Conservation (phyloP, 2,888 invertebrate species). For the Phrixothrix hirtus region DNA sequence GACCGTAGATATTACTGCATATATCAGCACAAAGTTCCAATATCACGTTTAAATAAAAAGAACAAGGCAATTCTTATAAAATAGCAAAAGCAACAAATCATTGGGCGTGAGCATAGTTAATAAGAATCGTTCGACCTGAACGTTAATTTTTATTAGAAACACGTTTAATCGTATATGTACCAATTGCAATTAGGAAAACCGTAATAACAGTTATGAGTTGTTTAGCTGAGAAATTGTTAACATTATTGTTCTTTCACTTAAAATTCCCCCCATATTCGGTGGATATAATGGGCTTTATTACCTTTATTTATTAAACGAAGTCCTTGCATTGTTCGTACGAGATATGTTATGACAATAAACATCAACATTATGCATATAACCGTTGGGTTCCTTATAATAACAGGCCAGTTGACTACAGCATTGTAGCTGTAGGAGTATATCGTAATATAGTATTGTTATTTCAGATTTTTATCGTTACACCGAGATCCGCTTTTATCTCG, state of each 20-base stretch:
- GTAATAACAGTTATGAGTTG: background rate
- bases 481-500: slow-evolving; percentile 19
- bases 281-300: slow-evolving; percentile 5
- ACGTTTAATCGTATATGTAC: background rate
- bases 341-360: slow-evolving; percentile 19
- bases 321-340: slow-evolving; percentile 12
- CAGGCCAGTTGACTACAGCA: slow-evolving; percentile 16
- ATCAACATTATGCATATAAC: slow-evolving; percentile 16
- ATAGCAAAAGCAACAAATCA: slow-evolving; percentile 3
- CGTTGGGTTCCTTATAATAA: slow-evolving; percentile 17
- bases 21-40: too few relatives aligned
- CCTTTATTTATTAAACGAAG: slow-evolving; percentile 15
- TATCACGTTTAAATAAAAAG: background rate
- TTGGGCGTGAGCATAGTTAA: slow-evolving; percentile 9
- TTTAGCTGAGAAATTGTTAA: slow-evolving; percentile 4
- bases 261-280: background rate
- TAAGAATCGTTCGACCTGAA: slow-evolving; percentile 5
- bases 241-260: slow-evolving; percentile 9
- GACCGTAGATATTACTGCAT: too few relatives aligned
- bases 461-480: slow-evolving; percentile 23
- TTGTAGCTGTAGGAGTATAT: slow-evolving; percentile 26
- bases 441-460: slow-evolving; percentile 29
- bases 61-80: background rate
- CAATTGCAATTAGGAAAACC: slow-evolving; percentile 4
- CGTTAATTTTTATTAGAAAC: background rate